Evolutionary conservation across 2,113 vertebrate species (phyloP).

Genomic region (Trachemys scripta): DNA sequence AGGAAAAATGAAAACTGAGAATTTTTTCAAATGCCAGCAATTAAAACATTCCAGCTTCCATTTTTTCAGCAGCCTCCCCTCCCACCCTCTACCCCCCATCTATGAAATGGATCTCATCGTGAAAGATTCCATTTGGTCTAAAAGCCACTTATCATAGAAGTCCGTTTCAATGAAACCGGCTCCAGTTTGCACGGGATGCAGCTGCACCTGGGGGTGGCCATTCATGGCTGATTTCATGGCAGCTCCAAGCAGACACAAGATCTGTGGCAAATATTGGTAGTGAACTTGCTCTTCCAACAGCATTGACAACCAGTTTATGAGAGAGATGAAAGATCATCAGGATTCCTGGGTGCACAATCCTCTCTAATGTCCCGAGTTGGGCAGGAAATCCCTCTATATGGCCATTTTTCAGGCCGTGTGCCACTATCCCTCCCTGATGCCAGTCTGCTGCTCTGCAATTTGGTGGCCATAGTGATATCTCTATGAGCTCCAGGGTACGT

Average conservation of each 20-base stretch:
- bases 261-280: not conserved
- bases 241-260: not conserved
- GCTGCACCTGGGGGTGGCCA: not conserved
- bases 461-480: not conserved
- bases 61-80: not conserved
- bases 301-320: not conserved
- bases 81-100: not conserved
- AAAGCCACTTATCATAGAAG: not conserved
- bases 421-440: not conserved
- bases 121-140: not conserved
- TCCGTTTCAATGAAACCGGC: not conserved
- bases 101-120: not conserved
- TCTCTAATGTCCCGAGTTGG: not conserved
- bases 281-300: not conserved
- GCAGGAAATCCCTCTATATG: not conserved
- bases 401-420: not conserved
- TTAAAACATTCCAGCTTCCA: not conserved
- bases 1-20: slow-evolving; percentile 30
- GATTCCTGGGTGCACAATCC: not conserved
- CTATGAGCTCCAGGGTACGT: not conserved
- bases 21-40: not conserved
- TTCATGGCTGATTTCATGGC: not conserved
- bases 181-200: not conserved
- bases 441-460: not conserved
- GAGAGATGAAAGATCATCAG: not conserved